Evolutionary conservation across 2,113 vertebrate species (phyloP), one percentile per base, ranked within the genome.

Genomic region (Camelus dromedarius): DNA sequence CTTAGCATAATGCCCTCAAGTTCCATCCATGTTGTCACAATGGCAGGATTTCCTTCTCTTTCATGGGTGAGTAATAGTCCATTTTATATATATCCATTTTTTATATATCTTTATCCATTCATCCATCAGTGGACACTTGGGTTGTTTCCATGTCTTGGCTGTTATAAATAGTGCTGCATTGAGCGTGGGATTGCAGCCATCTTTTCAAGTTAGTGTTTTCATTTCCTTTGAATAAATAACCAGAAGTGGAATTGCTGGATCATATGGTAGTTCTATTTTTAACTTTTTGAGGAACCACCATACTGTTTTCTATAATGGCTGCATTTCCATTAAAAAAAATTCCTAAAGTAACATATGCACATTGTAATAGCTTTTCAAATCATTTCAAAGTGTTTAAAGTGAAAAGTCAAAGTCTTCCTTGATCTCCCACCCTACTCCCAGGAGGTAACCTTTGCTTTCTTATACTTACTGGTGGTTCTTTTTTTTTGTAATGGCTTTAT

Each of bases 131-230:
- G 35, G 18, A 30, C 18, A 13, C 11, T 46, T 32, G 22, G 60
- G 38, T 13, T 20, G 11, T 48, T 8, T 46, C 38, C 28, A 9
- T 10, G 81, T 24, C 42, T 46, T 15, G 28, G 42, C 42, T 24
- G 3, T 5, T 66, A 28, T n/a, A 24, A 64, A 30, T n/a, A 12
- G 24, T 30, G 2, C 28, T 32, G 13, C 38, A 48, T 0, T 14
- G 38, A 20, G 22, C 4, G 1, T 14, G 38, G 18, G 28, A 4
- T 4, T 64, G 18, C 11, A 1, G 80, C 4, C 32, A 0, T 3
- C 60, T 66, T 48, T 83, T 66, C 42, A 66, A 66, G 18, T n/a
- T n/a, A 64, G 30, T 83, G 81, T 15, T 66, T 83, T n/a, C 30
- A 8, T 83, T 83, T 48, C 81, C 60, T 48, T n/a, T 42, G 38